Evolutionary conservation across 2,797 vertebrate genomes (phyloP).

Genomic region (Tamandua tetradactyla): DNA sequence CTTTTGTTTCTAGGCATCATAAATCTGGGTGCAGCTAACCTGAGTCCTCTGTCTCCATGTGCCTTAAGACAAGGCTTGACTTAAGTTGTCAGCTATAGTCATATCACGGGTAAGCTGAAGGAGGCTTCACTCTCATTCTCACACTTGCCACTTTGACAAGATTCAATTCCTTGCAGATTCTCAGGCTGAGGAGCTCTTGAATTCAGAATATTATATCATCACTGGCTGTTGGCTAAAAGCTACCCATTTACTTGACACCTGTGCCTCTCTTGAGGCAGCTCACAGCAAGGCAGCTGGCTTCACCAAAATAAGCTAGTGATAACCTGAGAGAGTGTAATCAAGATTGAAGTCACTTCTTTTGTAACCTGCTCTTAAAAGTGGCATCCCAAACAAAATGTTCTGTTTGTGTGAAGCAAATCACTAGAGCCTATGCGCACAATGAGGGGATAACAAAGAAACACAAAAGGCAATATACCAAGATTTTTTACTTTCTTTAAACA

Average conservation of each 20-base stretch:
- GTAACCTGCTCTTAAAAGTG: background rate
- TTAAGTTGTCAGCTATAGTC: too few species aligned
- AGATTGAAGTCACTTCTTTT: background rate
- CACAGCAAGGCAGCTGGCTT: background rate
- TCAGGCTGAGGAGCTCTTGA: background rate
- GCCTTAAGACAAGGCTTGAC: background rate
- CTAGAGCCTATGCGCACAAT: background rate
- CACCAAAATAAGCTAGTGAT: background rate
- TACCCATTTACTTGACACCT: background rate
- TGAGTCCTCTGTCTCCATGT: background rate
- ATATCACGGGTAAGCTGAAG: too few species aligned
- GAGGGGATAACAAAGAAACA: too few species aligned
- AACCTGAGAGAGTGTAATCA: background rate
- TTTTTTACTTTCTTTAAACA: background rate
- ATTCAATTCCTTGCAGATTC: background rate
- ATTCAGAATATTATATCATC: background rate
- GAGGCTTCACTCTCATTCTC: background rate
- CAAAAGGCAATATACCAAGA: background rate
- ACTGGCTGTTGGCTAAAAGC: background rate
- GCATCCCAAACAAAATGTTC: background rate
- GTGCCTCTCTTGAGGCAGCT: background rate
- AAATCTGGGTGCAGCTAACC: background rate
- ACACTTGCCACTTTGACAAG: background rate
- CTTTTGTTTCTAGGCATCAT: background rate
- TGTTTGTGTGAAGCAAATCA: background rate